phyloP scores from a whole-genome alignment of 2,888 invertebrate genomes.

The Chymomyza amoena region DNA sequence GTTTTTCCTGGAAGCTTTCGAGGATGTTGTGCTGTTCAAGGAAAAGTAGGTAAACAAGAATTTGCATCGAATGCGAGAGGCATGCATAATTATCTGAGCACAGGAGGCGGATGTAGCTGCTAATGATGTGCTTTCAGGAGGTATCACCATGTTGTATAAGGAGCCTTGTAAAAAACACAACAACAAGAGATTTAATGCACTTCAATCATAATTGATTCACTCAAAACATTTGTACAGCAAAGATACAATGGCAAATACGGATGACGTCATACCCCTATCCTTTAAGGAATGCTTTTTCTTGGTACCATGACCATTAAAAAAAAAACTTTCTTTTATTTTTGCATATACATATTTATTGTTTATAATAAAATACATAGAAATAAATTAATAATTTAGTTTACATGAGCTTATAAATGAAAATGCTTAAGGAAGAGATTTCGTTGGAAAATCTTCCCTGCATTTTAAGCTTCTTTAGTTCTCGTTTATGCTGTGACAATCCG shows the following conservation, averaged over 20 bases:
- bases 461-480: constrained; percentile 30
- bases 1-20: constrained; percentile 20
- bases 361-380: constrained; percentile 38
- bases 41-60: constrained; percentile 32
- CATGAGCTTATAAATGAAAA: constrained; percentile 41
- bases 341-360: constrained; percentile 29
- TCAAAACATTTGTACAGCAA: neutral
- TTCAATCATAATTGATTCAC: constrained; percentile 4
- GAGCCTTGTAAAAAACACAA: constrained; percentile 30
- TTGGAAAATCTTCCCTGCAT: neutral
- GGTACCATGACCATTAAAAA: constrained; percentile 38
- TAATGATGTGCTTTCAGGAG: neutral
- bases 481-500: constrained; percentile 14
- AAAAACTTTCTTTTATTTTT: neutral
- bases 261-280: neutral
- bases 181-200: constrained; percentile 3
- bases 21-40: constrained; percentile 27
- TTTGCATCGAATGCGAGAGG: constrained; percentile 33
- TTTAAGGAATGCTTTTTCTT: constrained; percentile 17
- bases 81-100: constrained; percentile 42
- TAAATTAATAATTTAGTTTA: constrained; percentile 61
- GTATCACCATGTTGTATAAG: constrained; percentile 11
- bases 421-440: constrained; percentile 6
- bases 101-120: neutral
- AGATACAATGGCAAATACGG: too few relatives aligned